These are phyloP conservation scores for Cynocephalus volans DNA, from an alignment of 2,113 vertebrate genomes.

Conservation along the genomic window DNA sequence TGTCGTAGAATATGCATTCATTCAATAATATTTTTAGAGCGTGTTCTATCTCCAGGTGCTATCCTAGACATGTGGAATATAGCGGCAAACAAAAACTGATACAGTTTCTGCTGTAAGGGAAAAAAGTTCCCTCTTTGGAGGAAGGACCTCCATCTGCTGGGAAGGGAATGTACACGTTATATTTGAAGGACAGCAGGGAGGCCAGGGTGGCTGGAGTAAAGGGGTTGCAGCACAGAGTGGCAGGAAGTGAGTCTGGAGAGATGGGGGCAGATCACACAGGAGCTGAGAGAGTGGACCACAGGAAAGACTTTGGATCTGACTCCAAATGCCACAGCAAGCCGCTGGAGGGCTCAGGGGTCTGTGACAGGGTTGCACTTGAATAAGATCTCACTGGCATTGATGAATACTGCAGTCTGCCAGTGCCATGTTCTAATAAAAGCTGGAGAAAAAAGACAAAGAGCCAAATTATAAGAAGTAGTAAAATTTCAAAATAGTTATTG, in stretches of 20 bases:
- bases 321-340: fast-evolving
- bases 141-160: background rate
- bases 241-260: background rate
- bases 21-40: background rate
- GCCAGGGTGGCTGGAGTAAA: background rate
- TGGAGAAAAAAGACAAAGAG: background rate
- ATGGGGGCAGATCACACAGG: fast-evolving
- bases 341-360: fast-evolving
- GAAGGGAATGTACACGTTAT: background rate
- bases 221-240: no score
- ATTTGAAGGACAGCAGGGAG: background rate
- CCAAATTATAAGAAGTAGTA: background rate
- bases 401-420: fast-evolving
- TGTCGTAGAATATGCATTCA: background rate
- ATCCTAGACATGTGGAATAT: background rate
- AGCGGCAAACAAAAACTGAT: no score
- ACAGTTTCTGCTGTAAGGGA: background rate
- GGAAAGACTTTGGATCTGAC: background rate
- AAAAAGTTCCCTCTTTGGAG: background rate
- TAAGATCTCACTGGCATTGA: background rate
- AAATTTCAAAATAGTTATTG: background rate
- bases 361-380: fast-evolving
- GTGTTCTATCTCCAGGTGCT: background rate
- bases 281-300: background rate
- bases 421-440: background rate